A percentile compares a stretch with the other conserved stretches of the same genome.
Conservation (phyloP, 2,797 vertebrate genomes). For the Malurus leucopterus region DNA sequence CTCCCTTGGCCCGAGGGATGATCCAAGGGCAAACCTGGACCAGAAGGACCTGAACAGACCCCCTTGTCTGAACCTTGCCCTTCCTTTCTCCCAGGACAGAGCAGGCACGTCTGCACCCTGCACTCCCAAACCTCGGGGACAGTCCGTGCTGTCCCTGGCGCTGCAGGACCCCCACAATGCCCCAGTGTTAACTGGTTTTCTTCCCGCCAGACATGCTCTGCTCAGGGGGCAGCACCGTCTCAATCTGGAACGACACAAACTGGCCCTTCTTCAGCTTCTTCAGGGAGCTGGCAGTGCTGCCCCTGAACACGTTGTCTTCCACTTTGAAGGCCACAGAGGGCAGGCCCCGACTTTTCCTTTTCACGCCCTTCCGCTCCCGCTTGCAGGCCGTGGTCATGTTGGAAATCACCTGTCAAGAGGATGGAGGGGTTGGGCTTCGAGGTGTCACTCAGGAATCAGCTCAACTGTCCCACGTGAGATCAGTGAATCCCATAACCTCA, state of each 20-base stretch:
- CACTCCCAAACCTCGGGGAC: neutral
- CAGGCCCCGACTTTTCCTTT: constrained; percentile 68
- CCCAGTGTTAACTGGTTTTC: constrained; percentile 53
- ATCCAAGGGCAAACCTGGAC: neutral
- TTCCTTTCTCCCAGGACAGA: neutral
- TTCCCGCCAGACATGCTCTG: constrained; percentile 58
- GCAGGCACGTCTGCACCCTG: neutral
- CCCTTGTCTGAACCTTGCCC: neutral
- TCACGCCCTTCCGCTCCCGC: constrained; percentile 76
- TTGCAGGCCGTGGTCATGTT: constrained; percentile 84
- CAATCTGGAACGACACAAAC: constrained; percentile 82
- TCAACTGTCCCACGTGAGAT: neutral
- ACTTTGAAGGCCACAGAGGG: constrained; percentile 74
- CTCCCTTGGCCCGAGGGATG: neutral
- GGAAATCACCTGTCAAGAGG: constrained; percentile 77
- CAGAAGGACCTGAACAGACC: neutral
- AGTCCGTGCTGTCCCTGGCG: neutral
- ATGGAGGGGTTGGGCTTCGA: neutral
- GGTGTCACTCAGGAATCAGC: neutral
- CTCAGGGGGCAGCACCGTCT: constrained; percentile 75
- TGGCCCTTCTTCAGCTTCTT: constrained; percentile 82
- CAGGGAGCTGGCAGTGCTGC: constrained; percentile 46
- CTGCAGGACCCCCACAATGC: neutral
- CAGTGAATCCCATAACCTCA: neutral
- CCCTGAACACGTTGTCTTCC: constrained; percentile 65